Evolutionary conservation across 2,888 invertebrate genomes (phyloP), one percentile per base, ranked within the genome.

Genomic region (Cactoblastis cactorum): DNA sequence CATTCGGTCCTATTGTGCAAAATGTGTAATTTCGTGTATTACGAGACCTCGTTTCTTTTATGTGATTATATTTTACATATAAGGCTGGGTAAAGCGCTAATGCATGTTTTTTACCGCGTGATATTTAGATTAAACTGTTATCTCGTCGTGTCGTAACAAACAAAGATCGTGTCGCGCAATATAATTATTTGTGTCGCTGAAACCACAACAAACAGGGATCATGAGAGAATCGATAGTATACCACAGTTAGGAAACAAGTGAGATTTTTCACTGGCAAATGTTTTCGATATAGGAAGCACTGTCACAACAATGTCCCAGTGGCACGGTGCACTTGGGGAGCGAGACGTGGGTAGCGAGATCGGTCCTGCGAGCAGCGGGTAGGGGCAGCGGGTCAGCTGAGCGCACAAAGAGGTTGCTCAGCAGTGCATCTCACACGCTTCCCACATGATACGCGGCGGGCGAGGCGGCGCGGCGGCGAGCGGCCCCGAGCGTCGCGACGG

Each of bases 401-500:
- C 65, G 63, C 59, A 55, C 65, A 53, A 62, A 58, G 62, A 56
- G 61, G 65, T 64, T 69, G 68, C 59, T 77, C 76, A 81, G 69
- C 74, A 75, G 76, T 81, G 82, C 86, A 85, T 83, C 73, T 76
- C 75, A 75, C 63, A 65, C 72, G 71, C 67, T 57, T 63, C 64
- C 65, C 68, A 73, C 79, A 77, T 73, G 69, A 62, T 59, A 71
- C 76, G 76, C 69, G 78, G 62, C 63, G 64, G 81, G 76, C 87
- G 85, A 77, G 83, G 82, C 83, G 83, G 64, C 59, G 69, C 65
- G 65, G 80, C 83, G 78, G 75, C 84, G 73, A 75, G 78, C 82
- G 79, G 81, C 84, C 83, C 82, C 85, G 74, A 84, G 82, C 86
- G 85, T 87, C 88, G 88, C 88, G 84, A 82, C 86, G 87, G 87